These are phyloP conservation scores for Exocentrus adspersus DNA, from an alignment of 2,888 invertebrate species.

Conservation along the genomic window DNA sequence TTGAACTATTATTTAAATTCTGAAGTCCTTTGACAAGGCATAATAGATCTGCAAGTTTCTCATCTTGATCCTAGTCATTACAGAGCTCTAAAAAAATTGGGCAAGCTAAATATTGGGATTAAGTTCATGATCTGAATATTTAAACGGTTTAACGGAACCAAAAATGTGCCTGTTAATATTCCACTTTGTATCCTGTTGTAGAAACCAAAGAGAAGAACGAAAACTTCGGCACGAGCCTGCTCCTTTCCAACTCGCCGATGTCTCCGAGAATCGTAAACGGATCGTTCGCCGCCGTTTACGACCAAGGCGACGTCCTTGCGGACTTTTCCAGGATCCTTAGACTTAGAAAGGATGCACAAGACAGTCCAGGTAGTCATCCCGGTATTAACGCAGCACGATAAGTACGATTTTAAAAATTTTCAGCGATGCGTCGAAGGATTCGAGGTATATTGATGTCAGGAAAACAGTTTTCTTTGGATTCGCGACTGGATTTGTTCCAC, in stretches of 20 bases:
- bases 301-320: constrained; percentile 77
- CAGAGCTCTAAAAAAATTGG: too few relatives aligned
- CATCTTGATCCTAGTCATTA: too few relatives aligned
- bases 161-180: too few relatives aligned
- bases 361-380: constrained; percentile 73
- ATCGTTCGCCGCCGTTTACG: constrained; percentile 91
- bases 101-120: too few relatives aligned
- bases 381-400: neutral
- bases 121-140: too few relatives aligned
- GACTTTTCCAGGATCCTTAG: constrained; percentile 75
- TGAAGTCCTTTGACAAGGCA: too few relatives aligned
- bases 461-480: constrained; percentile 91
- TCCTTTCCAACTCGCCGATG: constrained; percentile 94
- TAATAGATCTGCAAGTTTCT: too few relatives aligned
- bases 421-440: constrained; percentile 86
- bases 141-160: too few relatives aligned
- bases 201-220: constrained; percentile 86
- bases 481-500: constrained; percentile 89
- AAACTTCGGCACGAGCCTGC: constrained; percentile 91
- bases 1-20: too few relatives aligned
- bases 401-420: constrained; percentile 42
- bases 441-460: constrained; percentile 90
- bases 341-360: constrained; percentile 76
- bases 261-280: constrained; percentile 97
- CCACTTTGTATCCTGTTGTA: too few relatives aligned